Base-by-base conservation (phyloP, 2,797 vertebrate species). In the Mionectes olivaceus region DNA sequence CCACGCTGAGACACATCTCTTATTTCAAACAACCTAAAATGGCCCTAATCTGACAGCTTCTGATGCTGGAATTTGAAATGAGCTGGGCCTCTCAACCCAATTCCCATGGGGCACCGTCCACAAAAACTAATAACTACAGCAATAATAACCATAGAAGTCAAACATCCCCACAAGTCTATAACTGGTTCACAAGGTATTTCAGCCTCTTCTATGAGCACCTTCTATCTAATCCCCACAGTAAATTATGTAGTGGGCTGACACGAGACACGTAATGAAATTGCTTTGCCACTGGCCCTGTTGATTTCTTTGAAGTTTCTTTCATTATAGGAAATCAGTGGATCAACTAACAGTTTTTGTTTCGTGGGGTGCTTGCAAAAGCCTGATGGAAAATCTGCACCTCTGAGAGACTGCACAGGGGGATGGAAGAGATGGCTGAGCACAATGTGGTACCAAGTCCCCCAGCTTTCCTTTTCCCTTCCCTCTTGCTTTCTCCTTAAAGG, bases 91-190 rank as follows among this genome's bases (percentile, higher is more conserved):
- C 71, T 81, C 82, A 46, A 27, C 33, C 46, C 59, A 79, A 44
- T n/a, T 88, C 89, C 94, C 87, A 30, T 13, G 79, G 89, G 89
- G 65, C 84, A 94, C 27, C 7, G 0, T 19, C 53, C 82, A 83
- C 82, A 76, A 86, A 94, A 95, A 55, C 82, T 80, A 93, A 90
- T 89, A 95, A 94, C 59, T 60, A 19, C 5, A 57, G 32, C 57
- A 90, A 50, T 87, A 95, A 94, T 77, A 80, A 74, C 52, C 25
- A 44, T 2, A 37, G 71, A 93, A 90, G 68, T 15, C 69, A 85
- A 78, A 76, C 63, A 75, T 15, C 37, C 81, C 75, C 87, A 80
- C 59, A 67, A 87, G 84, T 43, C 15, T 24, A 10, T 13, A 79
- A 68, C 75, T 13, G 47, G 71, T 83, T 71, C 95, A 77, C 70